These are phyloP conservation scores for Amphilophus citrinellus DNA, from an alignment of 2,113 vertebrate genomes.

Conservation along the genomic window DNA sequence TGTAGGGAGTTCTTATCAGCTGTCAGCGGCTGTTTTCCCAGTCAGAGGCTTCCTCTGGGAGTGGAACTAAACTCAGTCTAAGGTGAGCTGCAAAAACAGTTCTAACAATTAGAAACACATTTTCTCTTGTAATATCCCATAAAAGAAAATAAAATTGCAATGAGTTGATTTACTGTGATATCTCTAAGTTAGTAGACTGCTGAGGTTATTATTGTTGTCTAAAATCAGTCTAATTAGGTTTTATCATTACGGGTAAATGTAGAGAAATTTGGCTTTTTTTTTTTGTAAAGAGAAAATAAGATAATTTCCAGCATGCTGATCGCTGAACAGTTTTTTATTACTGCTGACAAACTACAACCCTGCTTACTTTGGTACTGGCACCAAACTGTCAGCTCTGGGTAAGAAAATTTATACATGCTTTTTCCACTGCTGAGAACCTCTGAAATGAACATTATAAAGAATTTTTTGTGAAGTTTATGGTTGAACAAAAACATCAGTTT, in stretches of 20 bases:
- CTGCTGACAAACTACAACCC: constrained; percentile 68
- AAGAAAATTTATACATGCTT: constrained; percentile 18
- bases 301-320: neutral
- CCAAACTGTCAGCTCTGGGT: constrained; percentile 80
- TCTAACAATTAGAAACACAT: neutral
- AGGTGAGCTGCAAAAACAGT: constrained; percentile 49
- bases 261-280: neutral
- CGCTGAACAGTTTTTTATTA: constrained; percentile 74
- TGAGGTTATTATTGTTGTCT: neutral
- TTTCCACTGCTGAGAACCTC: neutral
- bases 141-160: neutral
- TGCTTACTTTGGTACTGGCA: constrained; percentile 79
- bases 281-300: neutral
- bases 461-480: neutral
- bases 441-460: neutral
- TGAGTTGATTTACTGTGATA: neutral
- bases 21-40: constrained; percentile 26
- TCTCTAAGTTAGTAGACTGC: neutral
- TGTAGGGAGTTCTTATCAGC: constrained; percentile 26
- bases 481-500: neutral
- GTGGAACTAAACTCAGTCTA: constrained; percentile 67
- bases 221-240: neutral
- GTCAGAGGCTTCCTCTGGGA: constrained; percentile 56
- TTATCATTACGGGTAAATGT: neutral
- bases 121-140: neutral